Base-by-base conservation (phyloP, 1,140 invertebrate species). In the Araneus ventricosus region DNA sequence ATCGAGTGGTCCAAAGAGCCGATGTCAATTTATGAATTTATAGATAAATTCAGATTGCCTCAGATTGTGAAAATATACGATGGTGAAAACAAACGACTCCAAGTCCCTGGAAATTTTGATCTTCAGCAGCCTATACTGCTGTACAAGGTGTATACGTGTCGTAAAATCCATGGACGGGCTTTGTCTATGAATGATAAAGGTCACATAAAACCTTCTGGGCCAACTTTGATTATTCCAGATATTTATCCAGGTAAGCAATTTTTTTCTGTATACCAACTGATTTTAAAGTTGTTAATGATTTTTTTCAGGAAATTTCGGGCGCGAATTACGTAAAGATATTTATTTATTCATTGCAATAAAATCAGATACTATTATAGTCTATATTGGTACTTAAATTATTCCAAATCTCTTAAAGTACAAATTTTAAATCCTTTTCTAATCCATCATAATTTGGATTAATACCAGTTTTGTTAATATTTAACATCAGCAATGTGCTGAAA, bases 1-100 rank as follows among this genome's bases (percentile, higher is more conserved):
- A 59, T 63, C 4, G 84, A 87, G 34, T 93, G 91, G 91, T 52
- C 85, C 37, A 86, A 80, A 27, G 85, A 88, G 39, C 92, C 92
- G 4, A 41, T 93, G 30, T 30, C 86, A 17, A 84, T 93, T 34
- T 52, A 45, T 41, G 94, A 94, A 3, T 94, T 94, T 80, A 75
- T 94, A 20, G 10, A 67, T 20, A 39, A 87, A 41, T 94, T 80
- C 52, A 61, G 27, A 17, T 79, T 93, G 3, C 94, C 94, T 30
- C 94, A 94, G 63, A 41, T 94, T 27, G 94, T 94, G n/a, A 91
- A 90, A 82, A 94, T 94, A 22, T 90, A 94, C 34, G 87, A 94
- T 34, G 87, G 92, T 61, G 90, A 89, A 63, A 92, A 93, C 30
- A 90, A 94, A 27, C 20, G 52, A 41, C 45, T 90, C 5, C 90